Base-by-base conservation (phyloP, 1,140 invertebrate genomes). In the Drosophila kohkoa region DNA sequence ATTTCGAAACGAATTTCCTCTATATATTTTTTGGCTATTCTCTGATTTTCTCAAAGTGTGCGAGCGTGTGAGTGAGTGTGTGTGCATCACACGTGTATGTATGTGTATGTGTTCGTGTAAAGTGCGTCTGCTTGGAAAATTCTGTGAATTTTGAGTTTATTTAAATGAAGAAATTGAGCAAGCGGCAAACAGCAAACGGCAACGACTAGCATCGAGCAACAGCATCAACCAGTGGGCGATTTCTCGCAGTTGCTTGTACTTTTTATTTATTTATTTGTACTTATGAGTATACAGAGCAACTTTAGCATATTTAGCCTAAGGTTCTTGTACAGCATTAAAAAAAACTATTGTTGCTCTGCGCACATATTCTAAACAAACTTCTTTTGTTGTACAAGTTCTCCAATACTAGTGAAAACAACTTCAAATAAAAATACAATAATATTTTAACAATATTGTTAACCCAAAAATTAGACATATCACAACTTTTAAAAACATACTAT, bases 91-190 rank as follows among this genome's bases (percentile, higher is more conserved):
- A 4, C 20, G 20, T 25, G 20, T 25, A 3, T 63, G 48, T 35
- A 2, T 10, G 15, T 48, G 64, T 45, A 16, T 69, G 45, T 68
- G 64, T 72, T 46, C 75, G 77, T 83, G 77, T 83, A 88, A 88
- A 89, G 83, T 88, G 83, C 83, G 83, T 88, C 74, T 83, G 83
- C 77, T 89, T 52, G 74, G 83, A 88, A 88, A 81, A 83, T 89
- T 88, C 80, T 80, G 72, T 89, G 85, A 88, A 83, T 89, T 89
- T 89, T 87, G 83, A 88, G 83, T 87, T 88, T 87, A 87, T 87
- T 87, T 88, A 77, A 88, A 86, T 75, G 69, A 70, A 69, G 32
- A 72, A 72, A 64, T 89, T 83, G 83, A 78, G 83, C 65, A 88
- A 87, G 67, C 64, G 68, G 58, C 64, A 60, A 41, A 3, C 38